Conservation (phyloP, 2,888 invertebrate species). For the Coleophora flavipennella region DNA sequence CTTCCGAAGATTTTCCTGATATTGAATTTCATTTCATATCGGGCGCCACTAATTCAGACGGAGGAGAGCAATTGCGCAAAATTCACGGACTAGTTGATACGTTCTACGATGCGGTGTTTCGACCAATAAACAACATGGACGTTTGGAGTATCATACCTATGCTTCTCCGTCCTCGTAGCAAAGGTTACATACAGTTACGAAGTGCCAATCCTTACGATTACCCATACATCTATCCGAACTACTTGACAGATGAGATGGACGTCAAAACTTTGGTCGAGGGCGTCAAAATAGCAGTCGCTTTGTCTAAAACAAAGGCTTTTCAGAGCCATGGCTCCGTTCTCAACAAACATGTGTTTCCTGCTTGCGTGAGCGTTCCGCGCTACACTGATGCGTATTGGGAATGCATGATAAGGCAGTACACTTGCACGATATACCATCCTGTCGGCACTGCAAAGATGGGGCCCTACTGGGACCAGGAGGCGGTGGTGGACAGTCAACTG, state of each 20-base stretch:
- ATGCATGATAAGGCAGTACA: constrained; percentile 88
- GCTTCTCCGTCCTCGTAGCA: constrained; percentile 86
- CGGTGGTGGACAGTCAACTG: constrained; percentile 86
- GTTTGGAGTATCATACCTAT: constrained; percentile 90
- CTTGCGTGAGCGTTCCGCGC: constrained; percentile 77
- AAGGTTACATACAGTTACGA: constrained; percentile 85
- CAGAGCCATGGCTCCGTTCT: constrained; percentile 80
- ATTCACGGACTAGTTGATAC: constrained; percentile 82
- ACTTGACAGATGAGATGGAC: constrained; percentile 85
- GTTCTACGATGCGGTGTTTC: constrained; percentile 83
- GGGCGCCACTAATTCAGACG: constrained; percentile 89
- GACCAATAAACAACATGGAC: constrained; percentile 82
- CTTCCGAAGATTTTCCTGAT: constrained; percentile 87
- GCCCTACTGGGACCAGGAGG: constrained; percentile 86
- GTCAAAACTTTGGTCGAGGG: constrained; percentile 86
- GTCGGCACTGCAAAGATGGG: constrained; percentile 93
- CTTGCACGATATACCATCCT: constrained; percentile 89
- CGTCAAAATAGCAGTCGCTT: constrained; percentile 84
- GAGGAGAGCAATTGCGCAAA: constrained; percentile 85
- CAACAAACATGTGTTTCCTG: constrained; percentile 82
- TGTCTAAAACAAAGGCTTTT: constrained; percentile 86
- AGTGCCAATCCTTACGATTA: constrained; percentile 89
- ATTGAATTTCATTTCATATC: constrained; percentile 92
- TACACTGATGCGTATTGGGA: constrained; percentile 88
- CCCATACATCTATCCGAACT: constrained; percentile 94